Conservation (phyloP, 2,888 invertebrate genomes). For the Eupithecia tripunctaria region DNA sequence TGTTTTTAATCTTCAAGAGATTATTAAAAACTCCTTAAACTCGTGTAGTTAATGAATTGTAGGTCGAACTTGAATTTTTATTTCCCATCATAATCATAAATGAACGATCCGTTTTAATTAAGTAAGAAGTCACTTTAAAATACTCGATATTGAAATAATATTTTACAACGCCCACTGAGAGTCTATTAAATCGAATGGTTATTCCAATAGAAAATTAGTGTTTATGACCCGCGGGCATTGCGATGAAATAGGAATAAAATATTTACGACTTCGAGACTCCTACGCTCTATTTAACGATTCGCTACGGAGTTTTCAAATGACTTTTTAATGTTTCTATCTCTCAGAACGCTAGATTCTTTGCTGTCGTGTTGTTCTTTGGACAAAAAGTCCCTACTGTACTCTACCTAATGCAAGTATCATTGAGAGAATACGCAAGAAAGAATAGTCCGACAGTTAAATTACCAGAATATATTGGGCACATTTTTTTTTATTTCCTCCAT, state of each 20-base stretch:
- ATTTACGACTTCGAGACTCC: constrained; percentile 57
- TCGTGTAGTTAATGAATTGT: constrained; percentile 3
- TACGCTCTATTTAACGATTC: constrained; percentile 64
- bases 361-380: constrained; percentile 30
- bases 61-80: neutral
- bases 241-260: constrained; percentile 51
- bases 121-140: constrained; percentile 31
- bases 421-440: neutral
- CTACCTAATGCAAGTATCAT: neutral
- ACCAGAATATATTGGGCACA: no score
- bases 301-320: constrained; percentile 62
- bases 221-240: constrained; percentile 47
- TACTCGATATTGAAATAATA: constrained; percentile 27
- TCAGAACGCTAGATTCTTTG: constrained; percentile 49
- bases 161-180: constrained; percentile 33
- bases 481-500: no score
- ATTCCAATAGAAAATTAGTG: constrained; percentile 41
- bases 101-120: constrained; percentile 28
- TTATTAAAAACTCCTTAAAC: neutral
- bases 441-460: no score
- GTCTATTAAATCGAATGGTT: constrained; percentile 33
- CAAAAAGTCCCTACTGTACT: neutral
- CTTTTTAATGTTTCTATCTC: constrained; percentile 65
- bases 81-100: constrained; percentile 11
- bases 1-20: neutral